A percentile compares a stretch with the other conserved stretches of the same genome.
phyloP scores from a whole-genome alignment of 2,888 invertebrate species.

The Amphimallon solstitiale region DNA sequence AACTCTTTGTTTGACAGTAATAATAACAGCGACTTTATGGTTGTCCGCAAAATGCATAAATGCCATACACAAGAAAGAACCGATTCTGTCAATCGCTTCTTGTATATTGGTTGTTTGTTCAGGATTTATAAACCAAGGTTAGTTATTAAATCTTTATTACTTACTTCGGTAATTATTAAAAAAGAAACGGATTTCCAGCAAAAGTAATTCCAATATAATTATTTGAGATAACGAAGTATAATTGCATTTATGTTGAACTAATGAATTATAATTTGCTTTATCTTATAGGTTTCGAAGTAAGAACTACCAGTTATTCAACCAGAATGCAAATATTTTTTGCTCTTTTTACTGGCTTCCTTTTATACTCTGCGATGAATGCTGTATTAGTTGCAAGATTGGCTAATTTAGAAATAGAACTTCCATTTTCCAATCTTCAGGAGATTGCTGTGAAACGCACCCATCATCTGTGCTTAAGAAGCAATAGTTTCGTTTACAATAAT shows the following conservation, averaged over 20 bases:
- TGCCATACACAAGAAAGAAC: slow-evolving; percentile 41
- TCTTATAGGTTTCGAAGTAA: slow-evolving; percentile 56
- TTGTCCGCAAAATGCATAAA: slow-evolving; percentile 49
- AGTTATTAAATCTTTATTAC: not conserved
- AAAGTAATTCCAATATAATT: too few relatives aligned
- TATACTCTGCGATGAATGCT: slow-evolving; percentile 57
- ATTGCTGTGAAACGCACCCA: slow-evolving; percentile 55
- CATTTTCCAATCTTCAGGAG: slow-evolving; percentile 59
- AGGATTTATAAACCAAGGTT: slow-evolving; percentile 60
- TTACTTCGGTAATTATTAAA: too few relatives aligned
- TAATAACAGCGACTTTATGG: slow-evolving; percentile 53
- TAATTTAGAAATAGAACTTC: slow-evolving; percentile 56
- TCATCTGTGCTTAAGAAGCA: slow-evolving; percentile 61
- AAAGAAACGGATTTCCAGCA: too few relatives aligned
- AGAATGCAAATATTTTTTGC: slow-evolving; percentile 55
- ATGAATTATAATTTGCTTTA: too few relatives aligned
- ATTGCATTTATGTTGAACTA: too few relatives aligned
- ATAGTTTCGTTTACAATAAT: slow-evolving; percentile 60
- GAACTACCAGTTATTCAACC: slow-evolving; percentile 52
- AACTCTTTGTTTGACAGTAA: slow-evolving; percentile 47
- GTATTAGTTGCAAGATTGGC: slow-evolving; percentile 62
- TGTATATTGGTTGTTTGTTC: slow-evolving; percentile 55
- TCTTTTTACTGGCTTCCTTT: slow-evolving; percentile 55
- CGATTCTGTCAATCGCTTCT: slow-evolving; percentile 51
- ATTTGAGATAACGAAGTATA: too few relatives aligned